Evolutionary conservation across 2,113 vertebrate species (phyloP).

Genomic region (Heterocephalus glaber): DNA sequence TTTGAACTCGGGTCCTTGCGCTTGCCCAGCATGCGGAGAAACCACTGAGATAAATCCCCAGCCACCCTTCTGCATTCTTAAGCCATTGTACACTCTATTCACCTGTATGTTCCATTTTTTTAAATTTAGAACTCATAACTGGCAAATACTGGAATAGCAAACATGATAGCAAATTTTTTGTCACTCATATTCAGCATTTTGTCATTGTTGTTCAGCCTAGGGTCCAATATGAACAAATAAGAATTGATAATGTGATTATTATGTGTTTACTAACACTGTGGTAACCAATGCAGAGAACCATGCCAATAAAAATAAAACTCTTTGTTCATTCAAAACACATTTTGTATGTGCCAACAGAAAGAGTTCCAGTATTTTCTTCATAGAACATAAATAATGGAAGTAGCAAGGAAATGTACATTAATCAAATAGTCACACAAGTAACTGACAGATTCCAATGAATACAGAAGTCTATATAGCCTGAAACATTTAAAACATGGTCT

Average conservation of each 20-base stretch:
- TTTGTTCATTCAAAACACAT: not conserved
- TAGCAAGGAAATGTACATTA: not conserved
- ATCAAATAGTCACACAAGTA: conserved; percentile 8
- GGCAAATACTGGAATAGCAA: not conserved
- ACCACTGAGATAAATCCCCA: too few relatives aligned
- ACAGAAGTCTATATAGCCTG: not conserved
- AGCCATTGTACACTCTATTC: not conserved
- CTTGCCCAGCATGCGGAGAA: too few relatives aligned
- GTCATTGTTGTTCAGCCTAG: not conserved
- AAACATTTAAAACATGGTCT: not conserved
- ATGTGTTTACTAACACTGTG: not conserved
- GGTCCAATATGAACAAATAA: not conserved
- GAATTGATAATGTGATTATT: not conserved
- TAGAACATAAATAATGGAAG: not conserved
- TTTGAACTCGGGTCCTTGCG: too few relatives aligned
- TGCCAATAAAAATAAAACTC: not conserved
- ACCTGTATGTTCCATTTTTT: not conserved
- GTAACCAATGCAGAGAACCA: not conserved
- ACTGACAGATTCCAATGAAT: not conserved
- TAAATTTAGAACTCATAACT: not conserved
- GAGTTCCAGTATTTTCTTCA: not conserved
- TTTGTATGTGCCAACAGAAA: not conserved
- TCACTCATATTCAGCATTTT: not conserved
- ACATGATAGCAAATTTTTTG: not conserved
- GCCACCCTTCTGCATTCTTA: not conserved